Base-by-base conservation (phyloP, 2,888 invertebrate species). In the Diogma glabrata region DNA sequence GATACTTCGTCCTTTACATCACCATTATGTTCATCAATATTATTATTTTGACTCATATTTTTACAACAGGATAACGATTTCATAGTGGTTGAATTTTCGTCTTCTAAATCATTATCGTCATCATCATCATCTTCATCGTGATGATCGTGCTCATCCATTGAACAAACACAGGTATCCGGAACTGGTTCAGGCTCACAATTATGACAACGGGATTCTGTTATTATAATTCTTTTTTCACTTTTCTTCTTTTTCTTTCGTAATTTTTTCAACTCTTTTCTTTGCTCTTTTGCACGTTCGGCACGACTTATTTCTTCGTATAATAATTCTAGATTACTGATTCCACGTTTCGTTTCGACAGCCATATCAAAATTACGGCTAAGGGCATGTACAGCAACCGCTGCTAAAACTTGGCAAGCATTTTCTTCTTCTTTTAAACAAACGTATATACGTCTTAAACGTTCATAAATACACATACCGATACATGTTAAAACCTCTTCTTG, bases 401-500 rank as follows among this genome's bases (percentile, higher is more conserved):
- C 90, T 55, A 94, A 79, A 49, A 92, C 87, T 70, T 90, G 89
- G 72, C 92, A 93, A n/a, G 92, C 90, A 64, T 89, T 86, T 67
- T 93, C 93, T 65, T 93, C 92, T 66, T 92, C 91, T 52, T 86
- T 80, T 61, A 94, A 75, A 50, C 90, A 82, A 59, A 90, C 79
- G 60, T 89, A 87, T 55, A 94, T 84, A 58, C 87, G 81, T 65
- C 92, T 87, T 47, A 95, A 76, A 52, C 92, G 78, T 65, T 93
- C 92, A 66, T 91, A 91, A 62, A 94, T 82, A 68, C 92, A 91
- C 67, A 94, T 87, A 10, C 94, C 94, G 54, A 95, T 78, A 67
- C 94, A 95, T 9, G 92, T 93, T 57, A 95, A 75, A 52, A 95
- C 93, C 73, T 95, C 94, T 71, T 94, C 93, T 71, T 95, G 94